phyloP scores from a whole-genome alignment of 2,888 invertebrate species.

The Meandrusa payeni region DNA sequence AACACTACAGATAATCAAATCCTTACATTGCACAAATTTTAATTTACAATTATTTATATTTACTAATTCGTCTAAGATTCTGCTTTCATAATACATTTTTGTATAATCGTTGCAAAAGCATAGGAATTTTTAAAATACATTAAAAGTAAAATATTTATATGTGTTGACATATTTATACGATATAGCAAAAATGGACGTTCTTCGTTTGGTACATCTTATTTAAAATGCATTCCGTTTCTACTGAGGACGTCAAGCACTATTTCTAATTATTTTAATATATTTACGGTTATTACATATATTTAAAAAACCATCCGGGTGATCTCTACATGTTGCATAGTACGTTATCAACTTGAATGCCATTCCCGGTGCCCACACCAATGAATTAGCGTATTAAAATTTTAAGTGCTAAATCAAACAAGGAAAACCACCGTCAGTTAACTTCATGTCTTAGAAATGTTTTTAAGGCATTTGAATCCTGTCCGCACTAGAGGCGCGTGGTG shows the following conservation, averaged over 20 bases:
- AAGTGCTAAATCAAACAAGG: too few species aligned
- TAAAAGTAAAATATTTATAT: constrained; percentile 25
- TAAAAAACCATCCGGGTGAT: too few species aligned
- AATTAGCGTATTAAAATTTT: too few species aligned
- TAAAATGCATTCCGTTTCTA: constrained; percentile 23
- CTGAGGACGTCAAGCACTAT: constrained; percentile 21
- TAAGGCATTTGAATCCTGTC: too few species aligned
- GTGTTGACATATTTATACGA: constrained; percentile 22
- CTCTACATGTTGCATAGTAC: too few species aligned
- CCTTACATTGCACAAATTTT: constrained; percentile 17
- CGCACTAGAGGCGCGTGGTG: too few species aligned
- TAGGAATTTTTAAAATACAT: constrained; percentile 16
- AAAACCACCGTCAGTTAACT: too few species aligned
- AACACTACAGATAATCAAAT: constrained; percentile 20
- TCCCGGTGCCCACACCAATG: too few species aligned
- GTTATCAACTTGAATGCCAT: too few species aligned
- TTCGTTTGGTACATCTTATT: constrained; percentile 36
- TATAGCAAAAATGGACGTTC: constrained; percentile 49
- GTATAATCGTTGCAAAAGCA: constrained; percentile 24
- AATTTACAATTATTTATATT: constrained; percentile 11
- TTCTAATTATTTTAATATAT: constrained; percentile 3
- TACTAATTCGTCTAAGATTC: constrained; percentile 13
- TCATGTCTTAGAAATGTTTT: too few species aligned
- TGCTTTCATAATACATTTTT: constrained; percentile 13
- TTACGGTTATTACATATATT: too few species aligned